Evolutionary conservation across 2,888 invertebrate genomes (phyloP), one percentile per base, ranked within the genome.

Genomic region (Pocota personata): DNA sequence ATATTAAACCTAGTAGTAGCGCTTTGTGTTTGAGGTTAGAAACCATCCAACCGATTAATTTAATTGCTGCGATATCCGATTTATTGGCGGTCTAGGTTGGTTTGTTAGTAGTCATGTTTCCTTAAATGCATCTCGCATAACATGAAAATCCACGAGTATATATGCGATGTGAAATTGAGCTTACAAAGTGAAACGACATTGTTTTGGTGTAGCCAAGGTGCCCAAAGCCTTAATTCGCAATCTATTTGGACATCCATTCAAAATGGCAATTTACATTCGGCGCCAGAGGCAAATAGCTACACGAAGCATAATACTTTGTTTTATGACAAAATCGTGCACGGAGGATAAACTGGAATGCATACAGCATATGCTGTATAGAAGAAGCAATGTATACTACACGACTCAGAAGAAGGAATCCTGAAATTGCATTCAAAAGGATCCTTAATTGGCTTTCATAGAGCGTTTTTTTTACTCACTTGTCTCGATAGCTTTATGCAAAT

Each of bases 401-500:
- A n/a, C n/a, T 27, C 67, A n/a, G 19, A n/a, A 6, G 43, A 43
- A 19, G 30, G 32, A 71, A 55, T 57, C 21, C 19, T n/a, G 19
- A 21, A 32, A 57, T 19, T 30, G 24, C 19, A 67, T 16, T 4
- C 16, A 14, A 46, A 46, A 57, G 71, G 57, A 71, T 46, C 24
- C 71, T 30, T 57, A 57, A 71, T 71, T 71, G 71, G 57, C 14
- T 71, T 71, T 19, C 16, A 12, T 67, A 19, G 16, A 40, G 40
- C 21, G 60, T 27, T 21, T n/a, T 21, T 16, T 21, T 50, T 35
- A 24, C 32, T 35, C 14, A 64, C 35, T 35, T 50, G 48, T 50
- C 50, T 66, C 19, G 24, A 24, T 37, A 27, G 40, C 27, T 19
- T 37, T 55, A 67, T 67, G 67, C 52, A 52, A 67, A 67, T 67